A percentile compares a stretch with the other conserved stretches of the same genome.
Conservation (phyloP, 2,888 invertebrate genomes). For the Dynastes tityus region DNA sequence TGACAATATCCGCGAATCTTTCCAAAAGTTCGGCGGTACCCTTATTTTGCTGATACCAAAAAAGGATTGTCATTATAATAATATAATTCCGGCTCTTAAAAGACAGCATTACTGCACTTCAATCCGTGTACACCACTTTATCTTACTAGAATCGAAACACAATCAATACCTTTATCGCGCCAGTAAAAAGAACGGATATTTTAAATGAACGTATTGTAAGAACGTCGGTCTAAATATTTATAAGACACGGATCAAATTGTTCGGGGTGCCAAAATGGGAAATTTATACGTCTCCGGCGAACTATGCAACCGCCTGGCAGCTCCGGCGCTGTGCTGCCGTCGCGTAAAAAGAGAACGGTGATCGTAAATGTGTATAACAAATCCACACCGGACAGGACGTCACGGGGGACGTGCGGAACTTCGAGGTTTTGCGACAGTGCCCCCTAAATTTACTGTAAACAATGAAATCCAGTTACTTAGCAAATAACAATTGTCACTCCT, state of each 20-base stretch:
- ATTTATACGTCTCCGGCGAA: conserved; percentile 18
- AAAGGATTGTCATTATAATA: too few relatives aligned
- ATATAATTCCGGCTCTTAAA: too few relatives aligned
- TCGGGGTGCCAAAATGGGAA: conserved; percentile 11
- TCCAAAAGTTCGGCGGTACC: too few relatives aligned
- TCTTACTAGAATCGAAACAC: not conserved
- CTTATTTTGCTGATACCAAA: too few relatives aligned
- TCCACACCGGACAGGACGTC: conserved; percentile 1
- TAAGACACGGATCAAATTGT: conserved; percentile 29
- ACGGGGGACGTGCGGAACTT: not conserved
- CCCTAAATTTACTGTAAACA: conserved; percentile 10
- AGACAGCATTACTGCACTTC: too few relatives aligned
- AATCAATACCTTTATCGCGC: not conserved
- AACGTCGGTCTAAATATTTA: conserved; percentile 22
- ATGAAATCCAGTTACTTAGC: conserved; percentile 20
- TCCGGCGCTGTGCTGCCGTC: not conserved
- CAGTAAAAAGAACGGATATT: not conserved
- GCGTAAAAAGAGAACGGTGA: not conserved
- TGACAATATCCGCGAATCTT: too few relatives aligned
- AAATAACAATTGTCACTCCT: conserved; percentile 11
- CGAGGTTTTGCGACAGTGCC: not conserved
- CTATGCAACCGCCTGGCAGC: not conserved
- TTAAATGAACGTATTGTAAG: conserved; percentile 15
- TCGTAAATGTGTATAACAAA: conserved; percentile 4
- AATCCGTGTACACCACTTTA: not conserved